Percentiles rank a stretch among this genome's conserved stretches.
phyloP scores from a whole-genome alignment of 2,888 invertebrate genomes.

The Artemia sp. region DNA sequence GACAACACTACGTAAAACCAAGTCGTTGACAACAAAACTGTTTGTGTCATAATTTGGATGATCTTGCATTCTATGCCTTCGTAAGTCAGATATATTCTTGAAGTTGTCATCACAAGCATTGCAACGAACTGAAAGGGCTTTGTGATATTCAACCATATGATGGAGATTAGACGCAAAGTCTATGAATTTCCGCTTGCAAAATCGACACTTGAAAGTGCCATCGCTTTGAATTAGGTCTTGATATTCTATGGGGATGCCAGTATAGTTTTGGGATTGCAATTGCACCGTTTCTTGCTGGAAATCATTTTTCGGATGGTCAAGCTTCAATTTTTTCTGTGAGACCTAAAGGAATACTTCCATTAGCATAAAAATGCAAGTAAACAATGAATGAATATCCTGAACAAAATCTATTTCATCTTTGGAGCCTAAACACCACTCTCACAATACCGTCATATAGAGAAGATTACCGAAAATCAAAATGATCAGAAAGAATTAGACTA shows the following conservation, averaged over 20 bases:
- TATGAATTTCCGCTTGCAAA: constrained; percentile 3
- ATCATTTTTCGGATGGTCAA: no score
- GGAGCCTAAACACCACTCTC: no score
- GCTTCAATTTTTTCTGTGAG: no score
- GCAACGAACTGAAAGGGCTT: constrained; percentile 5
- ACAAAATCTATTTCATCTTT: no score
- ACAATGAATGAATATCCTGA: no score
- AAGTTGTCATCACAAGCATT: constrained; percentile 1
- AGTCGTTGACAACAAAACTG: background rate
- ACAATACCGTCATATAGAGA: no score
- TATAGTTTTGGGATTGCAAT: no score
- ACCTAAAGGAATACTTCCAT: no score
- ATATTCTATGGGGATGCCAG: background rate
- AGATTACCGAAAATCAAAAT: no score
- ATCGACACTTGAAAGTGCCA: constrained; percentile 14
- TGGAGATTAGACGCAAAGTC: constrained; percentile 6
- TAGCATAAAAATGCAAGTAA: no score
- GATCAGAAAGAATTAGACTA: no score
- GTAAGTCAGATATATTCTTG: background rate
- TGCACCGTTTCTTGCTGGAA: no score
- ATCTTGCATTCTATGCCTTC: constrained; percentile 4
- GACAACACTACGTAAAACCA: constrained; percentile 5
- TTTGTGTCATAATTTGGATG: constrained; percentile 1
- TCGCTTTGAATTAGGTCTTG: background rate
- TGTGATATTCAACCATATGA: constrained; percentile 11